Evolutionary conservation across 2,113 vertebrate genomes (phyloP), one percentile per base, ranked within the genome.

Genomic region (Uropsilus gracilis): DNA sequence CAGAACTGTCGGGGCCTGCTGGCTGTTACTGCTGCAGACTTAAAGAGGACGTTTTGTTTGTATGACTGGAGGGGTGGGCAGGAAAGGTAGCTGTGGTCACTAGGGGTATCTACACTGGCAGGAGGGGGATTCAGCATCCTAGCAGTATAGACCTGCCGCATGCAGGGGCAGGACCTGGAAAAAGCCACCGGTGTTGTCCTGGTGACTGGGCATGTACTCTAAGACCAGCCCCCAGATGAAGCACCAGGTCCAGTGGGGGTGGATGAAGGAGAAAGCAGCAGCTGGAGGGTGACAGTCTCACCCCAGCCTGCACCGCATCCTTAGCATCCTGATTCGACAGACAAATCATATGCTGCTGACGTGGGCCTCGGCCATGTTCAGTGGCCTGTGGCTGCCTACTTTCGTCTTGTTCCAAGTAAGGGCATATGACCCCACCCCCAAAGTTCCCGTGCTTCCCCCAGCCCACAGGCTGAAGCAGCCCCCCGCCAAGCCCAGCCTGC

Each of bases 351-450:
- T n/a, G n/a, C n/a, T 84, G 50, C 46, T 59, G 42, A 73, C 68
- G 34, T 34, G 66, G 92, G 22, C 68, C 72, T 72, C 48, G 34
- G 61, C 50, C 28, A 59, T 44, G 55, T 30, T 22, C 42, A 77
- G 0, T 26, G 69, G 80, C 22, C 9, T 0, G 0, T 5, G 18
- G 68, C 66, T 14, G 5, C n/a, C 30, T 18, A 39, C 20, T 66
- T 66, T n/a, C n/a, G n/a, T n/a, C n/a, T n/a, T n/a, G n/a, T n/a
- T n/a, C n/a, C n/a, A n/a, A n/a, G n/a, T n/a, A n/a, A n/a, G n/a
- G n/a, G n/a, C n/a, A n/a, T n/a, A n/a, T n/a, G n/a, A n/a, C 22
- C 68, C 55, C 13, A 2, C 6, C 32, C 39, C 0, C 37, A 42
- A 6, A 28, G 68, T 6, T 68, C n/a, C 57, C 34, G 1, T 24